Base-by-base conservation (phyloP, 1,140 invertebrate genomes). In the Drosophila quadrilineata region DNA sequence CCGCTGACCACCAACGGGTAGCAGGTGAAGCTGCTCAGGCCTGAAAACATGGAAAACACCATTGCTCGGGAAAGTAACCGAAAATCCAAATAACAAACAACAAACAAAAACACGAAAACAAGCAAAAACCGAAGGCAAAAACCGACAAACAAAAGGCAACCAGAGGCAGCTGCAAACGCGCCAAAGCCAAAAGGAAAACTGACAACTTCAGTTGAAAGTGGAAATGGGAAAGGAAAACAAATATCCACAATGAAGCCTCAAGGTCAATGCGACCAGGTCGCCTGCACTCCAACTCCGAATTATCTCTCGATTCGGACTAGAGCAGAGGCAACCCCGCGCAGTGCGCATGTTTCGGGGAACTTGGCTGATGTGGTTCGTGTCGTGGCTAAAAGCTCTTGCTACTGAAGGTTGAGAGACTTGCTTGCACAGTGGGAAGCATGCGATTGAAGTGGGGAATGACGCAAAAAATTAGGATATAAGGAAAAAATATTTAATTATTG, bases 1-100 rank as follows among this genome's bases (percentile, higher is more conserved):
- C 87, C 87, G 56, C 87, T 88, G 66, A 88, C 80, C 73, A 88
- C 72, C 86, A 88, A 65, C 14, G 87, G 87, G 46, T 87, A 88
- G 71, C 87, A 88, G 63, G 87, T 88, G 45, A 88, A 88, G 54
- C 87, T 80, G 75, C 87, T 87, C 36, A 88, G 69, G 53, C 86
- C 67, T 58, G 86, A 88, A 56, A 79, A 87, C 87, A 88, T 88
- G 16, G 76, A 63, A 12, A 86, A 56, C 41, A 86, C 80, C 71
- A 86, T 86, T 52, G 62, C n/a, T n/a, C n/a, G 31, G 24, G 48
- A 36, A 52, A 58, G 22, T 5, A 60, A 76, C 65, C 62, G 53
- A 65, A 79, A 86, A 72, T 14, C 58, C 50, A 79, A 79, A 73
- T 41, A 68, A 72, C 43, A 76, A 79, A 56, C 40, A 52, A 74